These are phyloP conservation scores for Bicyclus anynana DNA, from an alignment of 1,140 invertebrate genomes.

Conservation along the genomic window DNA sequence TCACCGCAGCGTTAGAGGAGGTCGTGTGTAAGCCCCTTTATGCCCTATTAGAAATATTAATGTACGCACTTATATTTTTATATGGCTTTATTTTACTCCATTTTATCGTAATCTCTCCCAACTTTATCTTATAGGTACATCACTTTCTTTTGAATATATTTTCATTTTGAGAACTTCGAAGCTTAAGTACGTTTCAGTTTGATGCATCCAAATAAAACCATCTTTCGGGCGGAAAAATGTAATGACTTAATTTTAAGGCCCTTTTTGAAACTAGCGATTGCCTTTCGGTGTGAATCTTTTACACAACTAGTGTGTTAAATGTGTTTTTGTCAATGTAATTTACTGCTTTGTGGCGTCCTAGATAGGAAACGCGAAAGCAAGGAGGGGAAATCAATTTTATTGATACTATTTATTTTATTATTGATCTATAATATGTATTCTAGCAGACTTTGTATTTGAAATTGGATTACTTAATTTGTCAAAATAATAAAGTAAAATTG, in stretches of 20 bases:
- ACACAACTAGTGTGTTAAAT: too few species aligned
- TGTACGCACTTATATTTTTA: slow-evolving; percentile 28
- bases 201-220: not conserved
- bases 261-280: too few species aligned
- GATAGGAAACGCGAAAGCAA: too few species aligned
- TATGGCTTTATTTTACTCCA: slow-evolving; percentile 14
- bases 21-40: slow-evolving; percentile 26
- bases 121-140: slow-evolving; percentile 5
- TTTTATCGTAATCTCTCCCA: slow-evolving; percentile 3
- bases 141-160: slow-evolving; percentile 10
- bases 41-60: slow-evolving; percentile 55
- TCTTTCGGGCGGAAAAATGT: not conserved
- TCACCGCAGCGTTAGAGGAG: not conserved
- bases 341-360: too few species aligned
- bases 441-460: too few species aligned
- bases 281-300: too few species aligned
- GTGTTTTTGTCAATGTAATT: too few species aligned
- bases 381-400: too few species aligned
- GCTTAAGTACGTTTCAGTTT: not conserved
- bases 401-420: too few species aligned
- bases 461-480: too few species aligned
- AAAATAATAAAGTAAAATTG: too few species aligned
- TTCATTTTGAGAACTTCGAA: not conserved
- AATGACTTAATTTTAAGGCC: not conserved
- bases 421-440: too few species aligned